Evolutionary conservation across 1,140 invertebrate genomes (phyloP), one percentile per base, ranked within the genome.

Genomic region (Lordiphosa stackelbergi): DNA sequence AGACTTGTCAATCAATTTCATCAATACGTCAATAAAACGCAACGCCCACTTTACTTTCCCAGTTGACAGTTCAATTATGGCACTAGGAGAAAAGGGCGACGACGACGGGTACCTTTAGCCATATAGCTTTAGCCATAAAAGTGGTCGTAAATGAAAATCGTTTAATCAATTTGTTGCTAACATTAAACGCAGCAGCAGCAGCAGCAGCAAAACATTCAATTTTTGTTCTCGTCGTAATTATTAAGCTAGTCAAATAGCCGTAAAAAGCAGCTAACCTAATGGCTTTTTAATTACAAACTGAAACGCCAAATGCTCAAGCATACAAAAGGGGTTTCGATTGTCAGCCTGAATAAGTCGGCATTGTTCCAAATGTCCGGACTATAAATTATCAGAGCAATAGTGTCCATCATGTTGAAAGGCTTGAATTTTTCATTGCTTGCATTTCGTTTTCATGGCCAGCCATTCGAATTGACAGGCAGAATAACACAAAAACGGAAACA

Each of bases 351-450:
- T 48, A 22, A 31, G 43, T 52, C 53, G 46, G 54, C 41, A 66
- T 42, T 43, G 64, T 66, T 70, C 54, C 49, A 58, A 64, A 60
- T 66, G 74, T 36, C n/a, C 52, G 46, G 56, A 56, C 59, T 66
- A 81, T 83, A 81, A 81, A 81, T 81, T 83, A 79, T 57, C 73
- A 43, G 36, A 52, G 40, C 55, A 61, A 55, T 60, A 56, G 77
- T 81, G 75, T 81, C 77, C 77, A 83, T 81, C 77, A 83, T 75
- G 77, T 69, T 81, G 77, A 81, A 81, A 81, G 71, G 77, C 71
- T 72, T 83, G 56, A 71, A 81, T 75, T 83, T 81, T 83, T 69
- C 77, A 81, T 81, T 59, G 77, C 71, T 68, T 72, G 75, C 75
- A 81, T 75, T 83, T 75, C 75, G 72, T 65, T 81, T 81, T 81